Conservation (phyloP, 1,140 invertebrate species). For the Rhagoletis zephyria region DNA sequence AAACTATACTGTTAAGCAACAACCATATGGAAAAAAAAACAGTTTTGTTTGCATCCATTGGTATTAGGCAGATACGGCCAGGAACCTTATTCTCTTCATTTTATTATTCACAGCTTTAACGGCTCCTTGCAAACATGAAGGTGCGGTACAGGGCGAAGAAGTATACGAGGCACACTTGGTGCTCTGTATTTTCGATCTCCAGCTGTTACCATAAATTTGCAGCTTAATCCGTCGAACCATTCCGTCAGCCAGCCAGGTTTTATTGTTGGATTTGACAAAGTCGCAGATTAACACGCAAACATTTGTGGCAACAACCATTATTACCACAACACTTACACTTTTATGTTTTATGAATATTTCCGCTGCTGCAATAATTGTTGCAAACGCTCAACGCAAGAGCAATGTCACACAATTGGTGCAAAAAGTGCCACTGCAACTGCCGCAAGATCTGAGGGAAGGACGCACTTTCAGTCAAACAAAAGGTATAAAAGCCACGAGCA, state of each 20-base stretch:
- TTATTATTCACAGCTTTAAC: constrained; percentile 7
- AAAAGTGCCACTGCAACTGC: not conserved
- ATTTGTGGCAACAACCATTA: constrained; percentile 29
- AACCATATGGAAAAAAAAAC: not conserved
- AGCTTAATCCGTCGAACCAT: constrained; percentile 49
- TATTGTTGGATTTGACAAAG: constrained; percentile 22
- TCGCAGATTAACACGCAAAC: constrained; percentile 41
- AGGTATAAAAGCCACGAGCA: not conserved
- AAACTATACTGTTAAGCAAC: constrained; percentile 20
- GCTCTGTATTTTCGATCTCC: constrained; percentile 16
- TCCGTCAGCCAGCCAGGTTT: constrained; percentile 2
- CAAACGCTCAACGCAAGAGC: not conserved
- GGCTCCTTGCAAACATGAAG: not conserved
- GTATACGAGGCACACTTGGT: not conserved
- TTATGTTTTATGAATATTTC: not conserved
- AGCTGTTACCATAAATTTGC: constrained; percentile 51
- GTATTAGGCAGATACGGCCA: not conserved
- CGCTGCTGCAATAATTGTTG: not conserved
- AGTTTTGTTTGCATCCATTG: constrained; percentile 15
- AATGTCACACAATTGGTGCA: constrained; percentile 27
- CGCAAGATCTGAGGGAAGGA: not conserved
- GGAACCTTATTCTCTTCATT: not conserved
- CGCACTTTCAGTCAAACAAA: not conserved
- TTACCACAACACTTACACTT: constrained; percentile 22
- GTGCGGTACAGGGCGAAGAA: not conserved